Conservation (phyloP, 2,113 vertebrate genomes). For the Pandion haliaetus region DNA sequence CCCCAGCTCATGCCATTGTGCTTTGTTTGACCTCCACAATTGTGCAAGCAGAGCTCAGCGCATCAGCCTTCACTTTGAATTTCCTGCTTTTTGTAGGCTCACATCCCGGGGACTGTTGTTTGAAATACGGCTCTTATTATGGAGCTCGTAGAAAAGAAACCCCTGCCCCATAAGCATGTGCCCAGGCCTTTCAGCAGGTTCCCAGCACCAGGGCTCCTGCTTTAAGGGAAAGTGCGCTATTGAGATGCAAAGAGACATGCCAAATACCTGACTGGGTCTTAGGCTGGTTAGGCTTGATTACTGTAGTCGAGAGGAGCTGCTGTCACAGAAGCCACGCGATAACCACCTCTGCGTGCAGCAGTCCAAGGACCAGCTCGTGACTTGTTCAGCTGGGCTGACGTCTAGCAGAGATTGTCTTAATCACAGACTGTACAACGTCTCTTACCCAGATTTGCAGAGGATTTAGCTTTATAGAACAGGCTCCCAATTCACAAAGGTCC, state of each 20-base stretch:
- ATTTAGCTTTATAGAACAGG: conserved; percentile 1
- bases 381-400: background rate
- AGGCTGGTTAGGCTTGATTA: background rate
- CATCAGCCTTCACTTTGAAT: conserved; percentile 1
- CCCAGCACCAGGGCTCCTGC: background rate
- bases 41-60: background rate
- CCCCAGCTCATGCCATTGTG: conserved; percentile 23
- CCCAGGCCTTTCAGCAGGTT: background rate
- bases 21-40: conserved; percentile 18
- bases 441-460: background rate
- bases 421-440: background rate
- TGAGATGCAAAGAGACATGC: background rate
- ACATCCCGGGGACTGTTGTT: background rate
- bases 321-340: background rate
- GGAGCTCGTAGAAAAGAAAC: background rate
- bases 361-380: background rate
- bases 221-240: background rate
- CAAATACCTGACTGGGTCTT: background rate
- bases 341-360: background rate
- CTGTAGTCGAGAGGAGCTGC: background rate
- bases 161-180: background rate
- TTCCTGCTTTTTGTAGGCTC: conserved; percentile 48
- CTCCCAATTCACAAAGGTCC: background rate
- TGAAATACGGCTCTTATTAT: background rate
- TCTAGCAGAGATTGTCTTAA: background rate